phyloP scores from a whole-genome alignment of 2,113 vertebrate species.

The Hylia prasina region DNA sequence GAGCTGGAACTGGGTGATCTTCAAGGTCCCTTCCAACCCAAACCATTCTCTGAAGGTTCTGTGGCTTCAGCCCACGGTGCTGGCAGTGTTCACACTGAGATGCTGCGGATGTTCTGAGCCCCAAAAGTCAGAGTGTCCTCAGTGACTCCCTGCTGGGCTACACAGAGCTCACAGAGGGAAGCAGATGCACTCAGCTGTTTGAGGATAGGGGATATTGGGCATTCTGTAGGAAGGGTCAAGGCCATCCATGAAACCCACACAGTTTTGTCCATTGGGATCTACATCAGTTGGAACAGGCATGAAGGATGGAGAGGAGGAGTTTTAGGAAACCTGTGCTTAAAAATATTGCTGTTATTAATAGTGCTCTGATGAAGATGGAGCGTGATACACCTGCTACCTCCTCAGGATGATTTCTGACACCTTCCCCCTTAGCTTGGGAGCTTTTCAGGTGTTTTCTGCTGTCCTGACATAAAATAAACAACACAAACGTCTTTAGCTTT shows the following conservation, averaged over 20 bases:
- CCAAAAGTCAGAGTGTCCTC: background rate
- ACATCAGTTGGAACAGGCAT: background rate
- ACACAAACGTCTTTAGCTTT: constrained; percentile 26
- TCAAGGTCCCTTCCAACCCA: background rate
- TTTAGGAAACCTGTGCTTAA: background rate
- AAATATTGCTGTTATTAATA: background rate
- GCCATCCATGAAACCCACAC: background rate
- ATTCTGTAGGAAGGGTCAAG: background rate
- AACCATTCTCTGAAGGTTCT: background rate
- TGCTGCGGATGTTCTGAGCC: background rate
- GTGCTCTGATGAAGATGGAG: background rate
- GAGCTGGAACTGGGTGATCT: background rate
- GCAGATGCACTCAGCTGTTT: background rate
- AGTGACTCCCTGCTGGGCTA: background rate
- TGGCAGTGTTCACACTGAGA: background rate
- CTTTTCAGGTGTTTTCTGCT: background rate
- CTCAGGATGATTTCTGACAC: background rate
- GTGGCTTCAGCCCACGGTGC: background rate
- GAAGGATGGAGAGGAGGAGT: background rate
- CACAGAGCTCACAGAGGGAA: background rate
- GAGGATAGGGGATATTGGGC: background rate
- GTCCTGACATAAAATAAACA: background rate
- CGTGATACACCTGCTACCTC: background rate
- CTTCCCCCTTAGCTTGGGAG: background rate
- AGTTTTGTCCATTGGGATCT: background rate